These are phyloP conservation scores for Andricus curvator DNA, from an alignment of 2,888 invertebrate species.

Conservation along the genomic window DNA sequence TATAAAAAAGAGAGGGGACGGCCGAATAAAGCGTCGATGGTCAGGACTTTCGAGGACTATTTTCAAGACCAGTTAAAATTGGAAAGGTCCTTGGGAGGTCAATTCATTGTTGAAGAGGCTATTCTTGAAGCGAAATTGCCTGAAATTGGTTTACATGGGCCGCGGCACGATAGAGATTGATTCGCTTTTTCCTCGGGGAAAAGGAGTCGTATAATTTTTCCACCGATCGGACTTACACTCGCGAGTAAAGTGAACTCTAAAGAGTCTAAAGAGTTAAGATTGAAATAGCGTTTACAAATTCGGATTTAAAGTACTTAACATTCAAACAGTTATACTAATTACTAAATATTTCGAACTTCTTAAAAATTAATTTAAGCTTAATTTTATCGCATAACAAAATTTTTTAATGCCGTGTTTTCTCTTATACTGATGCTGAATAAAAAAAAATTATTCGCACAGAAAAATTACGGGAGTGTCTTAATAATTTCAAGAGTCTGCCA, in stretches of 20 bases:
- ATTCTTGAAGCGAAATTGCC: conserved; percentile 78
- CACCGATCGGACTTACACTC: conserved; percentile 1
- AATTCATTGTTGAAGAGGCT: conserved; percentile 76
- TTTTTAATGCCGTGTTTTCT: no score
- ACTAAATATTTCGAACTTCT: conserved; percentile 1
- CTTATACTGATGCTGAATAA: background rate
- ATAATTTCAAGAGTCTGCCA: conserved; percentile 66
- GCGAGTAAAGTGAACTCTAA: background rate
- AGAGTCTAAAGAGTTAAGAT: no score
- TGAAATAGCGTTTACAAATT: no score
- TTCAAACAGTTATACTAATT: no score
- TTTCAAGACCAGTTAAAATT: conserved; percentile 72
- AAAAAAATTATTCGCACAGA: conserved; percentile 55
- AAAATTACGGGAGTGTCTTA: conserved; percentile 63
- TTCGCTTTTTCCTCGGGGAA: conserved; percentile 65
- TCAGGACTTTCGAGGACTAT: conserved; percentile 55
- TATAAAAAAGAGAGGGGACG: conserved; percentile 43
- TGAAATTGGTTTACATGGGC: conserved; percentile 78
- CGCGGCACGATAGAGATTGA: conserved; percentile 73
- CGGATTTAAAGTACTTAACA: no score
- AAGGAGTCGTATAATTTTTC: conserved; percentile 67
- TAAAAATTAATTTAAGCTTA: background rate
- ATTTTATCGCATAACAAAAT: background rate
- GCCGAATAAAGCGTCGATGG: conserved; percentile 46
- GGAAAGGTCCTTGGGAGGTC: conserved; percentile 75